Evolutionary conservation across 2,113 vertebrate genomes (phyloP).

Genomic region (Tupaia chinensis): DNA sequence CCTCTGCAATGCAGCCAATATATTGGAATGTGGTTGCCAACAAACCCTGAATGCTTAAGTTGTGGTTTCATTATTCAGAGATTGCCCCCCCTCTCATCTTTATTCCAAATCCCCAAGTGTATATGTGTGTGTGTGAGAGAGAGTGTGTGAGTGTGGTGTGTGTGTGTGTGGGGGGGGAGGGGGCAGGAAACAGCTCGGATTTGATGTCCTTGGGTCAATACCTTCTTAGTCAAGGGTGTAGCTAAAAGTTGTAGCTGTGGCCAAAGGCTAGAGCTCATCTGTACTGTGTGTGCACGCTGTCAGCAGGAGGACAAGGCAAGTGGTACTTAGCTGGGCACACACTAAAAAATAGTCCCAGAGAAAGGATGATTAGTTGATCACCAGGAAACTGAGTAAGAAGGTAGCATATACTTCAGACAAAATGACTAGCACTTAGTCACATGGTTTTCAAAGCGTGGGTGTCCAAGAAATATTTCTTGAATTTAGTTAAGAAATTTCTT

Average conservation of each 20-base stretch:
- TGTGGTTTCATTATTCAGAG: neutral
- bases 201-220: neutral
- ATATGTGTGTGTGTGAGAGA: no score
- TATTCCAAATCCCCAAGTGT: neutral
- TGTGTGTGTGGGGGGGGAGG: no score
- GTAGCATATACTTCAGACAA: neutral
- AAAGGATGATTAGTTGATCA: neutral
- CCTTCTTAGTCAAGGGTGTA: neutral
- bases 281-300: neutral
- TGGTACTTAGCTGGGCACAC: neutral
- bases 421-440: neutral
- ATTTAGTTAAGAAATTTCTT: neutral
- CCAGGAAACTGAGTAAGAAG: neutral
- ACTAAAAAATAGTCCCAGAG: neutral
- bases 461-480: slow-evolving; percentile 16
- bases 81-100: neutral
- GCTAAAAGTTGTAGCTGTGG: neutral
- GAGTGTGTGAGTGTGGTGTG: no score
- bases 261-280: neutral
- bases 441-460: neutral
- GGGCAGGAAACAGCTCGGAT: neutral
- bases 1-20: neutral
- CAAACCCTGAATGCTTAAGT: neutral
- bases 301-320: neutral
- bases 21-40: neutral